These are phyloP conservation scores for Passerculus sandwichensis DNA, from an alignment of 2,797 vertebrate species.

Conservation along the genomic window DNA sequence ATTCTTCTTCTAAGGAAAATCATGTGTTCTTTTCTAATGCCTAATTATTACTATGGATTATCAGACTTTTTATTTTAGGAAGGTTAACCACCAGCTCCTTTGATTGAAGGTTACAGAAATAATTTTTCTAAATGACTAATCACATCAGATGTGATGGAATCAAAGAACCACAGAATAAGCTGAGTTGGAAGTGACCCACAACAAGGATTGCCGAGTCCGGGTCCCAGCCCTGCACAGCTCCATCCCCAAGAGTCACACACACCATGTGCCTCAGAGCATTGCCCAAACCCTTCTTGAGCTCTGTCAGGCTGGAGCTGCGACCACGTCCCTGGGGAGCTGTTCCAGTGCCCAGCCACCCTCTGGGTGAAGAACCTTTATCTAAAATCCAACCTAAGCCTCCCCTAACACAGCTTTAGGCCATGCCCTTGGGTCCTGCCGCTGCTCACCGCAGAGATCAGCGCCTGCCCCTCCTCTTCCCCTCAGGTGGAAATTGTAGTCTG, in stretches of 20 bases:
- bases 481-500: background rate
- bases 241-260: background rate
- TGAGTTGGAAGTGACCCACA: background rate
- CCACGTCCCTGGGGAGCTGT: background rate
- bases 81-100: background rate
- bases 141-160: background rate
- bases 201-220: rapidly evolving
- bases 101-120: background rate
- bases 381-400: background rate
- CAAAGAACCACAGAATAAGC: background rate
- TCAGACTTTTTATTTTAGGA: background rate
- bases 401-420: background rate
- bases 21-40: background rate
- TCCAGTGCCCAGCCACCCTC: background rate
- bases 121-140: background rate
- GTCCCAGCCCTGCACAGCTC: background rate
- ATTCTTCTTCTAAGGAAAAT: background rate
- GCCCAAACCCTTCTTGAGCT: background rate
- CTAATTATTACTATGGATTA: background rate
- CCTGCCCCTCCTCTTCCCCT: background rate
- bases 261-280: rapidly evolving
- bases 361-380: background rate
- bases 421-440: rapidly evolving
- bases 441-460: background rate
- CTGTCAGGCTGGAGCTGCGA: background rate